Conservation (phyloP, 2,113 vertebrate genomes). For the Myodes glareolus region DNA sequence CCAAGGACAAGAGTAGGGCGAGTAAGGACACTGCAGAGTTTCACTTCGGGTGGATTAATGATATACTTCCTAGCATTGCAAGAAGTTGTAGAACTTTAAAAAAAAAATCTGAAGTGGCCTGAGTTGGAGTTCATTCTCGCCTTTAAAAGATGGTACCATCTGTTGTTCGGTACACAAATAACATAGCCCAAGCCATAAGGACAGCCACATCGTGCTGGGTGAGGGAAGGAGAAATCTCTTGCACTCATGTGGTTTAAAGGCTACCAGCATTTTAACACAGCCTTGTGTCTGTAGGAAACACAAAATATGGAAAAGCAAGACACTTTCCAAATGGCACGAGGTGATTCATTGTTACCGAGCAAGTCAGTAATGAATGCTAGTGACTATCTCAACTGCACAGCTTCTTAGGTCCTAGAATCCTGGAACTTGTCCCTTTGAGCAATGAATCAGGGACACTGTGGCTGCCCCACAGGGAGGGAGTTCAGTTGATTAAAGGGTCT, state of each 20-base stretch:
- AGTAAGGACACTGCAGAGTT: background rate
- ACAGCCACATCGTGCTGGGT: background rate
- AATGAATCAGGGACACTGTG: rapidly evolving
- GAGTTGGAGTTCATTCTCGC: constrained; percentile 44
- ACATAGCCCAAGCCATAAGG: background rate
- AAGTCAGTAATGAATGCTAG: background rate
- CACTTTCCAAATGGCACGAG: background rate
- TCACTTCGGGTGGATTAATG: background rate
- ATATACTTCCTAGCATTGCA: background rate
- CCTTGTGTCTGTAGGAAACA: background rate
- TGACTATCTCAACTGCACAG: no score
- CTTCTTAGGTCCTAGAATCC: background rate
- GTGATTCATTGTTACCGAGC: background rate
- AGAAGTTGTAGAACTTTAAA: constrained; percentile 56
- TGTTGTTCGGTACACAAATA: background rate
- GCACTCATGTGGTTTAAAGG: constrained; percentile 1
- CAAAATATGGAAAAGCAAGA: background rate
- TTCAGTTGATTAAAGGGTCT: background rate
- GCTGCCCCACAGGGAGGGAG: background rate
- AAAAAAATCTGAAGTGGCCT: background rate
- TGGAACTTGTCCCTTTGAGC: background rate
- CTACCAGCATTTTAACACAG: background rate
- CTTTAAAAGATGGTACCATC: constrained; percentile 47
- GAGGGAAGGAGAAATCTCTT: background rate
- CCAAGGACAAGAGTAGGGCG: background rate